Conservation (phyloP, 37 sponge, comb jelly and placozoan genomes). For the Ianthella basta region DNA sequence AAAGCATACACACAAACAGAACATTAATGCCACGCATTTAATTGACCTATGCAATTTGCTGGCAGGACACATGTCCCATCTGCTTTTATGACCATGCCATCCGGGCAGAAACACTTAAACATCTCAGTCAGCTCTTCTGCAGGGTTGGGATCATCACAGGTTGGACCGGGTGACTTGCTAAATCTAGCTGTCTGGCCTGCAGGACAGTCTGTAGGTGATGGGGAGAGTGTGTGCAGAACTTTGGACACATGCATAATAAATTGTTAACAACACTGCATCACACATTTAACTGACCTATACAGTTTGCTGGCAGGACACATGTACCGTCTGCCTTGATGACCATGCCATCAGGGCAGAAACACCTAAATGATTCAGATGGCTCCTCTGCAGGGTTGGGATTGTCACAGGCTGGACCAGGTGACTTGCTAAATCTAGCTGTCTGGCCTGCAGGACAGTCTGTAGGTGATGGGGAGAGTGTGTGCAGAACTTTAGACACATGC, state of each 20-base stretch:
- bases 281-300: slow-evolving; percentile 12
- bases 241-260: neutral
- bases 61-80: neutral
- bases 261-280: no score
- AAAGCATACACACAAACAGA: neutral
- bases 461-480: neutral
- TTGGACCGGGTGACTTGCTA: neutral
- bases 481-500: neutral
- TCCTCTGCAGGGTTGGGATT: neutral
- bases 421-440: neutral
- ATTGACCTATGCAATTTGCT: neutral
- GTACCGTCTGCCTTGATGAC: neutral
- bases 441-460: slow-evolving; percentile 13
- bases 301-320: neutral
- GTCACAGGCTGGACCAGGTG: neutral
- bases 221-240: neutral
- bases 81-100: neutral
- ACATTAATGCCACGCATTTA: neutral
- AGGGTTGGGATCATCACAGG: neutral
- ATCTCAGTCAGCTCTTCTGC: neutral
- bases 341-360: neutral
- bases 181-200: neutral
- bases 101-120: slow-evolving; percentile 12
- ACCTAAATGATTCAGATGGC: neutral
- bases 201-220: neutral